Conservation (phyloP, 2,113 vertebrate genomes). For the Cercocebus atys region DNA sequence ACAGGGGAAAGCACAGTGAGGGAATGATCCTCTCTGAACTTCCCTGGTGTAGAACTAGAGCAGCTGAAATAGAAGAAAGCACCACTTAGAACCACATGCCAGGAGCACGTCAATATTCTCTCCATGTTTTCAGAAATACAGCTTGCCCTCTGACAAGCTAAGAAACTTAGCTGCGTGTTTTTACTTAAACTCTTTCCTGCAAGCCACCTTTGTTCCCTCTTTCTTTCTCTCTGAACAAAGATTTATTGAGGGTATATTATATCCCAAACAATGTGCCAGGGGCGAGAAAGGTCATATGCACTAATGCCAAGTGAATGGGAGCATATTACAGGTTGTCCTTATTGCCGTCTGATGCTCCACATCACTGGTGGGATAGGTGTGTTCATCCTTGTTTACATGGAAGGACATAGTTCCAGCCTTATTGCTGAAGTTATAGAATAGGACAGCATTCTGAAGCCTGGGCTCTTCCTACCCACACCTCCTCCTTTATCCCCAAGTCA, state of each 20-base stretch:
- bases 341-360: too few relatives aligned
- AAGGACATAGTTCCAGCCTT: neutral
- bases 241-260: neutral
- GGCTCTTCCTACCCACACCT: neutral
- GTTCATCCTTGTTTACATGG: neutral
- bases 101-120: neutral
- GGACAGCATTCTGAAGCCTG: neutral
- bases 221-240: neutral
- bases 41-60: fast-evolving
- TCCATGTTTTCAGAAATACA: neutral
- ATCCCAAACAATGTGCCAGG: neutral
- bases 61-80: neutral
- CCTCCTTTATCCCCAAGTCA: neutral
- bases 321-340: too few relatives aligned
- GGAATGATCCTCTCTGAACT: neutral
- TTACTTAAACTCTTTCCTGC: neutral
- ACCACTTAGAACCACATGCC: too few relatives aligned
- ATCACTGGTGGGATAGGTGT: fast-evolving
- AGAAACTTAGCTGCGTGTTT: neutral
- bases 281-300: neutral
- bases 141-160: neutral
- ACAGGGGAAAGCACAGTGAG: fast-evolving
- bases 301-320: too few relatives aligned
- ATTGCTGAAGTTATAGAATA: neutral
- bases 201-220: neutral